A percentile compares a stretch with the other conserved stretches of the same genome.
Evolutionary conservation across 2,888 invertebrate genomes (phyloP).

Genomic region (Melanchra persicariae): DNA sequence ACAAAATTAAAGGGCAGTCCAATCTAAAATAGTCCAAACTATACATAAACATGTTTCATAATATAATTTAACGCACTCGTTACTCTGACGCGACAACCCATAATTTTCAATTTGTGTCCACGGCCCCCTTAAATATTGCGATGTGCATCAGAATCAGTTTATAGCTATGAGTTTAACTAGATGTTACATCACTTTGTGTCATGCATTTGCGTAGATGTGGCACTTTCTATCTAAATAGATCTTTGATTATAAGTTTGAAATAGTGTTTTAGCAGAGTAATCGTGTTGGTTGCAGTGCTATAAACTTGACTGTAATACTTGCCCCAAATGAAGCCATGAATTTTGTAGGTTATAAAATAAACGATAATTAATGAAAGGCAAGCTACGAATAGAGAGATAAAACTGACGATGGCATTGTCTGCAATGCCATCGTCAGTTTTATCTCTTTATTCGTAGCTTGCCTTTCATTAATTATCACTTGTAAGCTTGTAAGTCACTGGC

Average conservation of each 20-base stretch:
- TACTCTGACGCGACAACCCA: slow-evolving; percentile 80
- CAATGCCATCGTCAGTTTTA: neutral
- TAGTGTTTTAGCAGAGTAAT: slow-evolving; percentile 16
- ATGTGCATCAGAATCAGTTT: slow-evolving; percentile 78
- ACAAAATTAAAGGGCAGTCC: slow-evolving; percentile 43
- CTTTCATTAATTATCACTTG: neutral
- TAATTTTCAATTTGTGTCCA: slow-evolving; percentile 89
- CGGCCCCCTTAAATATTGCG: slow-evolving; percentile 80
- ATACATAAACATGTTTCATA: slow-evolving; percentile 71
- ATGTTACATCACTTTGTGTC: slow-evolving; percentile 53
- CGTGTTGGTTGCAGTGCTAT: neutral
- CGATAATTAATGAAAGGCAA: neutral
- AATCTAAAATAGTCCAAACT: slow-evolving; percentile 57
- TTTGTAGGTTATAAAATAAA: neutral
- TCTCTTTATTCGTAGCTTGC: neutral
- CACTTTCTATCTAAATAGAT: slow-evolving; percentile 27
- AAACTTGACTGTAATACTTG: neutral
- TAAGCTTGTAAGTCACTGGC: too few species aligned
- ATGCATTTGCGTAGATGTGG: slow-evolving; percentile 43
- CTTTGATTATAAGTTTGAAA: slow-evolving; percentile 10
- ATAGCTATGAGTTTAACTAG: slow-evolving; percentile 71
- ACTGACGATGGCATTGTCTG: too few species aligned
- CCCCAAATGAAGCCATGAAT: neutral
- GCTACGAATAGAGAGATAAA: neutral
- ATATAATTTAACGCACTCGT: slow-evolving; percentile 80